Base-by-base conservation (phyloP, 2,888 invertebrate species). In the Tachina grossa region DNA sequence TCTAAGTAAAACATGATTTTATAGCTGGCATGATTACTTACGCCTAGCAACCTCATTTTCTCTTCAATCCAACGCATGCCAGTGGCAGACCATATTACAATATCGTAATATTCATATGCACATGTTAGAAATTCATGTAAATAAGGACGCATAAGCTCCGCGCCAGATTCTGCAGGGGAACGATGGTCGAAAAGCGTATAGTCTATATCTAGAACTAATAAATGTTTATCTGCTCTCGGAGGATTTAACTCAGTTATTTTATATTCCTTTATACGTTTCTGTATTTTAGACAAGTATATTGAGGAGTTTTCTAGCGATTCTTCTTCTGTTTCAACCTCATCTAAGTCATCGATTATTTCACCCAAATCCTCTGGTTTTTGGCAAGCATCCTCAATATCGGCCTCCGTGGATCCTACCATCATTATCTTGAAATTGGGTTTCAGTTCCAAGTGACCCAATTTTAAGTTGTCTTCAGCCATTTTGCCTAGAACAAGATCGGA, bases 21-120 rank as follows among this genome's bases (percentile, higher is more conserved):
- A 91, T 98, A 99, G 87, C 96, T 95, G 1, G 95, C 94, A 92
- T 98, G 96, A 3, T 94, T 94, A 0, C 96, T 94, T 0, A 99
- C 98, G 0, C 98, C 98, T 0, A 99, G 93, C 61, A 98, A 93
- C 84, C 96, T 95, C 98, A 99, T 98, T 93, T 99, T 99, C 90
- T 98, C 98, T 89, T 98, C 97, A 61, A 99, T 98, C 98, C 98
- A 99, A 90, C 97, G 98, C 98, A 99, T 98, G 85, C 97, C 97
- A 0, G 99, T 99, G 0, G 99, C 99, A 5, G 99, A 99, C 99
- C 99, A 99, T 88, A 99, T 98, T 0, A 97, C 98, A 88, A 99
- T 98, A 90, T 99, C 99, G 89, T 98, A 99, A 93, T 98, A 94
- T 91, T 95, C 95, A 90, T 98, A 98, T 0, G 97, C 97, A 1